phyloP scores from a whole-genome alignment of 2,113 vertebrate genomes.

The Hyla sarda region DNA sequence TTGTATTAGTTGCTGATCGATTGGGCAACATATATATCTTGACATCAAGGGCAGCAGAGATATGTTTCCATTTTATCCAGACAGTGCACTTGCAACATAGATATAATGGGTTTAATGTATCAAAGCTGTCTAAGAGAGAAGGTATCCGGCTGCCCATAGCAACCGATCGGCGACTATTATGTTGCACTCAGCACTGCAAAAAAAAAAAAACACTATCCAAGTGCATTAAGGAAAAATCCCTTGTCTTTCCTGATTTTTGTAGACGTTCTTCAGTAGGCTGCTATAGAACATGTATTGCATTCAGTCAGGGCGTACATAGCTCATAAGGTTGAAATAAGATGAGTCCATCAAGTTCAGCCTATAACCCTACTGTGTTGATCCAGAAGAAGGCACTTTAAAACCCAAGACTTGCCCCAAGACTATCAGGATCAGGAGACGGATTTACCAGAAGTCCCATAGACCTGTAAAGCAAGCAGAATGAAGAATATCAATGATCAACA shows the following conservation, averaged over 20 bases:
- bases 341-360: too few species aligned
- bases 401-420: too few species aligned
- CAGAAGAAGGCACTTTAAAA: too few species aligned
- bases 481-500: too few species aligned
- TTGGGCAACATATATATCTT: not conserved
- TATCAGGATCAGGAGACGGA: too few species aligned
- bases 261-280: too few species aligned
- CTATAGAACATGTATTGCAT: too few species aligned
- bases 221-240: not conserved
- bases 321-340: too few species aligned
- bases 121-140: not conserved
- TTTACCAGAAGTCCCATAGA: too few species aligned
- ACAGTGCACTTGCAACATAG: not conserved
- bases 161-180: not conserved
- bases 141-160: not conserved
- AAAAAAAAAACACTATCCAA: not conserved
- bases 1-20: not conserved
- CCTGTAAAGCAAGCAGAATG: too few species aligned
- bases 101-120: constrained; percentile 6
- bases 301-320: too few species aligned
- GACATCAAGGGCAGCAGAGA: not conserved
- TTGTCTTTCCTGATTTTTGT: not conserved
- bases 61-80: not conserved
- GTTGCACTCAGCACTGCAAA: not conserved
- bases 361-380: too few species aligned